Conservation (phyloP, 1,140 invertebrate genomes). For the Drosophila funebris region DNA sequence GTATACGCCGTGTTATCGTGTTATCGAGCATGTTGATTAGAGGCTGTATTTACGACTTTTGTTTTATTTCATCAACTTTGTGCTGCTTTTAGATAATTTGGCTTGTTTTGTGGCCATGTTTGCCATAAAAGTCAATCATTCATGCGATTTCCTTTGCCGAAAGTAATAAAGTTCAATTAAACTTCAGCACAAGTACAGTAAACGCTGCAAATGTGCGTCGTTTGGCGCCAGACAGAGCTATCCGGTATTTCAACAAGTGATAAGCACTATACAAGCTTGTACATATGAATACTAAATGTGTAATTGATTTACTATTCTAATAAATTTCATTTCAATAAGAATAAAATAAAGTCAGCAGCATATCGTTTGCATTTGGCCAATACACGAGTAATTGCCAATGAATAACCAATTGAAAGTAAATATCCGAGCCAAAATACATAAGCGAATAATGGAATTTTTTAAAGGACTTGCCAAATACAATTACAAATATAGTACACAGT, state of each 20-base stretch:
- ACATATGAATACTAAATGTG: too few species aligned
- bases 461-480: conserved; percentile 21
- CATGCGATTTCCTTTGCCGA: conserved; percentile 2
- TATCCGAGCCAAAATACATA: conserved; percentile 43
- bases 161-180: conserved; percentile 31
- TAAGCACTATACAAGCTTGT: background rate
- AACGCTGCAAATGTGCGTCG: background rate
- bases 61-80: conserved; percentile 20
- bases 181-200: background rate
- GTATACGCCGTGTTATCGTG: conserved; percentile 38
- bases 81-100: conserved; percentile 3
- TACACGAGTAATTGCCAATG: conserved; percentile 50
- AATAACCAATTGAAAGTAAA: conserved; percentile 72
- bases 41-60: conserved; percentile 24
- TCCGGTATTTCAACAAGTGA: background rate
- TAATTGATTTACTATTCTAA: conserved; percentile 39
- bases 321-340: conserved; percentile 17
- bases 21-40: conserved; percentile 24
- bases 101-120: background rate
- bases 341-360: background rate
- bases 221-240: background rate
- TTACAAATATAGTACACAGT: background rate
- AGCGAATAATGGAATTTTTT: conserved; percentile 65
- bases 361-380: conserved; percentile 14
- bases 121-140: conserved; percentile 7